Conservation (phyloP, 2,113 vertebrate species). For the Octodon degus region DNA sequence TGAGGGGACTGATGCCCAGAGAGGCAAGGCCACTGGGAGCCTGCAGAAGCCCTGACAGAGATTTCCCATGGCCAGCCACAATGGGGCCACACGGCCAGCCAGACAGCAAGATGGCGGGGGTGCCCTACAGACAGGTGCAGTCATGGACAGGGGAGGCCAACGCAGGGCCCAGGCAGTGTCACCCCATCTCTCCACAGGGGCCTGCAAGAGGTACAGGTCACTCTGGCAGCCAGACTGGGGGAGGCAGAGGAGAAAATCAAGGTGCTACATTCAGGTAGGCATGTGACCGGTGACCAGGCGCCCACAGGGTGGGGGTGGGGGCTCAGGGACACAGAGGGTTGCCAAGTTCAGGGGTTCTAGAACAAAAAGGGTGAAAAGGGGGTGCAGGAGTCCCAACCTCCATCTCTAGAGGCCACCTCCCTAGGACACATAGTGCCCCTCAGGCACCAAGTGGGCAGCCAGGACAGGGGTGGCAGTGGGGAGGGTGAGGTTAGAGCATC, state of each 20-base stretch:
- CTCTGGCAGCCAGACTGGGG: constrained; percentile 92
- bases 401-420: neutral
- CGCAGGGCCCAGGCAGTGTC: neutral
- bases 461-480: neutral
- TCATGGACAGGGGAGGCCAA: rapidly evolving
- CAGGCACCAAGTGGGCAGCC: neutral
- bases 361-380: neutral
- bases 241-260: constrained; percentile 97
- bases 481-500: neutral
- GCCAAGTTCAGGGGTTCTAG: neutral
- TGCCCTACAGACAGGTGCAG: neutral
- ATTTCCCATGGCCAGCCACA: rapidly evolving
- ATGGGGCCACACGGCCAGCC: rapidly evolving
- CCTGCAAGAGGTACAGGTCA: constrained; percentile 90
- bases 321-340: neutral
- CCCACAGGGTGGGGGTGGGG: neutral
- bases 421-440: neutral
- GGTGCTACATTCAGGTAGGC: constrained; percentile 94
- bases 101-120: neutral
- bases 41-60: neutral
- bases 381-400: rapidly evolving
- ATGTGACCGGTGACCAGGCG: neutral
- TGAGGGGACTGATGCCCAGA: neutral
- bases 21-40: neutral
- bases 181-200: constrained; percentile 85